Evolutionary conservation across 2,113 vertebrate species (phyloP), one percentile per base, ranked within the genome.

Genomic region (Pelusios castaneus): DNA sequence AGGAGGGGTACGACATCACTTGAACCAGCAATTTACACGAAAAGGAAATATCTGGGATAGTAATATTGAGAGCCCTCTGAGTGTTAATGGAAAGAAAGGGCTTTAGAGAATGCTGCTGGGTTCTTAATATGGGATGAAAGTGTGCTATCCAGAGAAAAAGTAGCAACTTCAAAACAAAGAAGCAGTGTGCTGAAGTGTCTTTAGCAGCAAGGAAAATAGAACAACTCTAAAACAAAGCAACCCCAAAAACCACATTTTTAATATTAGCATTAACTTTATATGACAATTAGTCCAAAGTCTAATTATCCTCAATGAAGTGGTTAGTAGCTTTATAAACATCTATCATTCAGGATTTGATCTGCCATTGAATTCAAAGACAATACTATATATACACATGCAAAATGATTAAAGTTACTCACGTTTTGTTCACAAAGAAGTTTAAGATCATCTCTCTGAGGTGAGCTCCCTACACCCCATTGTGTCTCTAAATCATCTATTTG

Each of bases 381-480:
- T 79, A 55, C 19, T 67, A 84, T 56, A 82, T 27, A 16, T 1
- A 5, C 77, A 38, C 19, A 22, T 10, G 4, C 47, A 7, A 34
- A 83, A 82, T n/a, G 34, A 34, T 80, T 54, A 81, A 92, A 93
- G 77, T 52, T 56, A 98, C 99, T 99, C 97, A 99, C 99, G 1
- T 99, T 99, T 97, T 99, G 99, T 97, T 99, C 99, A 97, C 99
- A 99, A 88, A 99, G 99, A 92, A 99, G 98, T 97, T 99, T 99
- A 89, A 99, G 98, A 96, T 99, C 99, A 93, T 99, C 99, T 87
- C 99, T 99, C 96, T 99, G 99, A 60, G 99, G 99, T 85, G 99
- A 99, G 96, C 99, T 99, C 5, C 99, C 99, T 47, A 99, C 98
- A n/a, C 98, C 99, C 99, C 99, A 99, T 97, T 99, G 99, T 8